Evolutionary conservation across 2,113 vertebrate genomes (phyloP), one percentile per base, ranked within the genome.

Genomic region (Phaethornis superciliosus): DNA sequence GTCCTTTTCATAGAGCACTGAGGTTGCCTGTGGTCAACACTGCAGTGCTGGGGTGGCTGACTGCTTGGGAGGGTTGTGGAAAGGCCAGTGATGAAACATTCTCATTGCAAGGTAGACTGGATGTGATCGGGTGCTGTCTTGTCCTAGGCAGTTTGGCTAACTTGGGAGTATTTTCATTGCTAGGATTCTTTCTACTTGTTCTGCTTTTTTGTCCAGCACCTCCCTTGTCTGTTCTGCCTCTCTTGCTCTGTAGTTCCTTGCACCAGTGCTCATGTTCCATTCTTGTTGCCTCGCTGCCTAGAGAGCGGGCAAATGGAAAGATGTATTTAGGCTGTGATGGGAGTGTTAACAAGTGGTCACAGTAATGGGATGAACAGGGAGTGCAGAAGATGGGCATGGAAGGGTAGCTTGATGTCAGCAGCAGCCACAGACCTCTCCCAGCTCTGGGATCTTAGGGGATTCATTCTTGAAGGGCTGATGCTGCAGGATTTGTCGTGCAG

Each of bases 251-350:
- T 5, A 5, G 78, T 63, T 62, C 32, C 13, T 65, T 23, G 74
- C 2, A 0, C 23, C 30, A 0, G 1, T 1, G 1, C 42, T 37
- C 3, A 0, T 44, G 1, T 47, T 15, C 9, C 9, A 1, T 52
- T 58, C 15, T 40, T 69, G 0, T 10, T 24, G 35, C 30, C 52
- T 51, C 24, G 2, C 52, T 2, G 3, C 22, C 23, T 28, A 35
- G 49, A 64, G 63, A 32, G 12, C 69, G 24, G 47, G 69, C 27
- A 17, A 13, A 21, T 4, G 9, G 62, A 30, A 20, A 18, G 60
- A 16, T 3, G 2, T 6, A 0, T 30, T n/a, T 13, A 15, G 67
- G 14, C 52, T 62, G 7, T 33, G 32, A 40, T 30, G 58, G 67
- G 71, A 85, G 22, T 1, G 1, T 30, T 24, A 10, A 26, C 1